Base-by-base conservation (phyloP, 1,140 invertebrate genomes). In the Listronotus bonariensis region DNA sequence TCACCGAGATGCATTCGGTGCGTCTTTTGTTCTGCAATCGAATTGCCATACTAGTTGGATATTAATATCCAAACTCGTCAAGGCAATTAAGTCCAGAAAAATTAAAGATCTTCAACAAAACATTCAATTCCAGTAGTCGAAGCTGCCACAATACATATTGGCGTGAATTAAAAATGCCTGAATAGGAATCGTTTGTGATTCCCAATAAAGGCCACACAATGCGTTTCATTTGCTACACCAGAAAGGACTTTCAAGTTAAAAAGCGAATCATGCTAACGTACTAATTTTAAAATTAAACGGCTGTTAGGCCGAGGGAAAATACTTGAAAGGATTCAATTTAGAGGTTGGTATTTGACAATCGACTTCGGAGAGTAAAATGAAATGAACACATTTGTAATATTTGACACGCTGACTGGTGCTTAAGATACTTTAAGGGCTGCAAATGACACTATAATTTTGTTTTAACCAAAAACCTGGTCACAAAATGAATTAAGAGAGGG, bases 141-240 rank as follows among this genome's bases (percentile, higher is more conserved):
- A 41, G 58, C 54, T 11, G 45, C 36, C 40, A 48, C 62, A 59
- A 59, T 58, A 34, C 48, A 11, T 55, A 55, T 55, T 55, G 52
- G 38, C 20, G 52, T 36, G 43, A 59, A 59, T 59, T 59, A 59
- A 59, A 59, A 48, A 31, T 57, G 46, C 54, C 45, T 65, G 62
- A 51, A 65, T 51, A 58, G 53, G 62, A 65, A 65, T 65, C 54
- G 38, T 65, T 65, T 65, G 62, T 65, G 46, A 65, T 65, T 65
- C 45, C 58, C 45, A 58, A 52, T 57, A 65, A 43, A 53, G 46
- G 49, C 49, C 49, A 43, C 60, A 62, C 60, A 62, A 62, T 38
- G 60, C 20, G 34, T 34, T 8, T 34, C 31, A 57, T 53, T 65
- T 49, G 46, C 26, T 38, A 15, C 42, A 36, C 32, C 38, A 65